Conservation (phyloP, 1,140 invertebrate species). For the Cataglyphis hispanica region DNA sequence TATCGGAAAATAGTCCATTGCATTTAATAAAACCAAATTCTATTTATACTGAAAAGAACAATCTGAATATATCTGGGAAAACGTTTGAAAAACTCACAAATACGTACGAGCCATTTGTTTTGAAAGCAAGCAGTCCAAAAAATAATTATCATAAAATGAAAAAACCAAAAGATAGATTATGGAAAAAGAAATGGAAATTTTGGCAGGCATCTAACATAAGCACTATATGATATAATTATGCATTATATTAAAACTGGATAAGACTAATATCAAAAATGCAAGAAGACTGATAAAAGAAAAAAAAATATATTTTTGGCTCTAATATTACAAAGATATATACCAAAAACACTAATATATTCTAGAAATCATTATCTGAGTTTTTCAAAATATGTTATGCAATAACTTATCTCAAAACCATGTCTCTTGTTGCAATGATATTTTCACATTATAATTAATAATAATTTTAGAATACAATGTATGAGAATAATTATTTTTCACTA, state of each 20-base stretch:
- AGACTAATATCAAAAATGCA: not conserved
- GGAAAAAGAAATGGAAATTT: constrained; percentile 76
- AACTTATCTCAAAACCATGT: not conserved
- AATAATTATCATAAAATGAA: not conserved
- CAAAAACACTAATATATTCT: not conserved
- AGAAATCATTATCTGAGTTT: not conserved
- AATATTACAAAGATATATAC: not conserved
- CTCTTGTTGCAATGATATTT: not conserved
- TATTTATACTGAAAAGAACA: too few species aligned
- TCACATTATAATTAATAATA: constrained; percentile 4
- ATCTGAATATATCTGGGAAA: not conserved
- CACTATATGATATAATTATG: constrained; percentile 2
- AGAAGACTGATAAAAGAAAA: not conserved
- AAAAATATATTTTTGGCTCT: not conserved
- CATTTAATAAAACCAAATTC: not conserved
- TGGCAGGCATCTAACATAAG: constrained; percentile 60
- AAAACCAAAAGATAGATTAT: constrained; percentile 8
- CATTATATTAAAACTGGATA: not conserved
- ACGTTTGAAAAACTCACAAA: not conserved
- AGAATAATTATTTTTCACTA: constrained; percentile 12
- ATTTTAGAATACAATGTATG: constrained; percentile 5
- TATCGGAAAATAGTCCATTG: constrained; percentile 38
- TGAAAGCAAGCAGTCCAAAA: not conserved
- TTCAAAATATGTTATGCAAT: not conserved
- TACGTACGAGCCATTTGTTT: not conserved